Conservation (phyloP, 2,888 invertebrate species). For the Drosophila emarginata region DNA sequence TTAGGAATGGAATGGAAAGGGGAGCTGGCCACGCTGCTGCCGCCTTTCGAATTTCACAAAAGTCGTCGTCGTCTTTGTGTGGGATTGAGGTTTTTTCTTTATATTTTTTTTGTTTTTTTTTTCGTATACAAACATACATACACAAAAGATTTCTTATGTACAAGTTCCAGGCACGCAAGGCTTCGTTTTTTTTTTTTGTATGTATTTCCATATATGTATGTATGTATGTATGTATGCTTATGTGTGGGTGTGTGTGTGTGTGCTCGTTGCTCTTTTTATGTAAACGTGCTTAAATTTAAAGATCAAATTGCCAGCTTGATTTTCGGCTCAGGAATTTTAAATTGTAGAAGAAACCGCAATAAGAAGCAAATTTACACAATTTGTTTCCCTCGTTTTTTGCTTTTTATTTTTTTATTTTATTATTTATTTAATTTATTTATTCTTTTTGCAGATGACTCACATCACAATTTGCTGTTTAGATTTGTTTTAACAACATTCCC, state of each 20-base stretch:
- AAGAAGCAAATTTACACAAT: conserved; percentile 29
- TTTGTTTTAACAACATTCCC: conserved; percentile 48
- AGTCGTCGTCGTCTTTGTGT: conserved; percentile 65
- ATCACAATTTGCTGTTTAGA: conserved; percentile 52
- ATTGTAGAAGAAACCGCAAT: conserved; percentile 61
- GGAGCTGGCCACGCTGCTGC: conserved; percentile 58
- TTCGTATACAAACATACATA: conserved; percentile 31
- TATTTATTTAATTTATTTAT: conserved; percentile 37
- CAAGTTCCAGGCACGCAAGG: conserved; percentile 33
- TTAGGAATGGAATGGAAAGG: not conserved
- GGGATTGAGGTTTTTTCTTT: conserved; percentile 48
- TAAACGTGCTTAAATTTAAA: conserved; percentile 77
- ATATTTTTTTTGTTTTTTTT: not conserved
- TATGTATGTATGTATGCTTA: not conserved
- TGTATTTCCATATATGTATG: conserved; percentile 13
- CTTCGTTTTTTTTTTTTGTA: conserved; percentile 39
- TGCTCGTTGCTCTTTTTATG: conserved; percentile 68
- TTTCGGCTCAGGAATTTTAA: conserved; percentile 62
- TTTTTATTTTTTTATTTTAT: conserved; percentile 32
- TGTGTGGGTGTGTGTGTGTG: conserved; percentile 21
- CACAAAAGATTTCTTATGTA: conserved; percentile 40
- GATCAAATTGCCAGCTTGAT: conserved; percentile 64
- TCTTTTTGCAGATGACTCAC: conserved; percentile 4
- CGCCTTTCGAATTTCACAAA: conserved; percentile 75
- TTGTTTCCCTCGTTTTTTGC: not conserved